Evolutionary conservation across 2,888 invertebrate genomes (phyloP), one percentile per base, ranked within the genome.

Genomic region (Germaria angustata): DNA sequence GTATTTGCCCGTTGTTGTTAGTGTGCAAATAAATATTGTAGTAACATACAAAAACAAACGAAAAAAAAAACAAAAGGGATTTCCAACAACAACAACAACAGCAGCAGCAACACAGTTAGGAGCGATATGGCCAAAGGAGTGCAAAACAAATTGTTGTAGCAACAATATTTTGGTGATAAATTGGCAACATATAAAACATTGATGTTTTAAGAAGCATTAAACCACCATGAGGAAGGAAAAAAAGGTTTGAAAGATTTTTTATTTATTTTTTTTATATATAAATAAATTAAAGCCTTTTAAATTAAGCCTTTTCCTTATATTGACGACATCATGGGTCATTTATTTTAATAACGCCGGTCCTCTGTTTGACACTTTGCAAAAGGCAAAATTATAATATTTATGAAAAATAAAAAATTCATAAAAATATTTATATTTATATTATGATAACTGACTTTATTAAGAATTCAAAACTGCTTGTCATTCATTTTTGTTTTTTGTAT

Each of bases 1-100:
- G 15, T 59, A 68, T 68, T 59, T 17, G 57, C n/a, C n/a, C 20
- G n/a, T 34, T 24, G 20, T 66, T 39, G 55, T 17, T 13, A 57
- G 65, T 57, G 41, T 66, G 15, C 28, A 76, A 34, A 59, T 65
- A 49, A 66, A 39, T 63, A 53, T 72, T 61, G 41, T 46, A 20
- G 75, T 17, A 28, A 49, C 41, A 34, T 36, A 11, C 34, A 66
- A 39, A n/a, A 4, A 61, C n/a, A 57, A 34, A 22, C 13, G 13
- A 15, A 39, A 46, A 57, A 24, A 68, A 44, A 44, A 39, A 34
- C 15, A 32, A 46, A 59, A 71, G 7, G 22, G 15, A 59, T 49
- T 49, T 22, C 8, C 1, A 15, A 11, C 7, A 9, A 1, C n/a
- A 28, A 17, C 34, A 66, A 39, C 28, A 53, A 17, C 2, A 34